These are phyloP conservation scores for Anneissia japonica DNA, from an alignment of 35 echinoderm and acorn worm genomes.

Conservation along the genomic window DNA sequence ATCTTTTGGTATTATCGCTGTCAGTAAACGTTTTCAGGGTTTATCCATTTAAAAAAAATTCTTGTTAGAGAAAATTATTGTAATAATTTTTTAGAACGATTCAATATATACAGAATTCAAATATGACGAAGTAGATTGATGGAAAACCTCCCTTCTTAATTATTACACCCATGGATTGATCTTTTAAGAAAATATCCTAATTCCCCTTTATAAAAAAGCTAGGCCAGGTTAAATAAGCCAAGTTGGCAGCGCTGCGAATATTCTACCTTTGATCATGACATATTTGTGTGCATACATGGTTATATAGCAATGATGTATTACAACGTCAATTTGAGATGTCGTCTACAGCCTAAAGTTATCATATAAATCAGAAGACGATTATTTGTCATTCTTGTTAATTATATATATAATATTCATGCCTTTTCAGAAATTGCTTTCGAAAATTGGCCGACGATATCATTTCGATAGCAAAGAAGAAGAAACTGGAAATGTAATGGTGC, in stretches of 20 bases:
- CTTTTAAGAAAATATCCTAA: not conserved
- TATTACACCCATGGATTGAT: not conserved
- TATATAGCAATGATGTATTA: not conserved
- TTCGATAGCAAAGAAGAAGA: not conserved
- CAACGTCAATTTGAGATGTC: not conserved
- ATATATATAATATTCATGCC: too few relatives aligned
- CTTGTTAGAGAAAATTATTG: too few relatives aligned
- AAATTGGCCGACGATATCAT: not conserved
- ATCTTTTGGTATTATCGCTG: too few relatives aligned
- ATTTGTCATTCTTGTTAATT: too few relatives aligned
- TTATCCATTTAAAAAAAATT: too few relatives aligned
- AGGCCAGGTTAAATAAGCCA: not conserved
- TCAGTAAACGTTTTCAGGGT: too few relatives aligned
- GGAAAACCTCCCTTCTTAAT: not conserved
- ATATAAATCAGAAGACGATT: not conserved
- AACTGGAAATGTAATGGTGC: not conserved
- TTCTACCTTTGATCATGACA: not conserved
- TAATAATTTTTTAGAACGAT: not conserved
- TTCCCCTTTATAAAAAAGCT: not conserved
- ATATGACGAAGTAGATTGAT: not conserved
- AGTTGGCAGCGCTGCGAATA: not conserved
- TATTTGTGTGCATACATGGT: not conserved
- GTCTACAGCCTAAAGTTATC: not conserved
- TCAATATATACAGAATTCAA: not conserved
- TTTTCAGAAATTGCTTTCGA: not conserved